A percentile compares a stretch with the other conserved stretches of the same genome.
These are phyloP conservation scores for Synaphobranchus kaupii DNA, from an alignment of 2,797 vertebrate species.

Conservation along the genomic window DNA sequence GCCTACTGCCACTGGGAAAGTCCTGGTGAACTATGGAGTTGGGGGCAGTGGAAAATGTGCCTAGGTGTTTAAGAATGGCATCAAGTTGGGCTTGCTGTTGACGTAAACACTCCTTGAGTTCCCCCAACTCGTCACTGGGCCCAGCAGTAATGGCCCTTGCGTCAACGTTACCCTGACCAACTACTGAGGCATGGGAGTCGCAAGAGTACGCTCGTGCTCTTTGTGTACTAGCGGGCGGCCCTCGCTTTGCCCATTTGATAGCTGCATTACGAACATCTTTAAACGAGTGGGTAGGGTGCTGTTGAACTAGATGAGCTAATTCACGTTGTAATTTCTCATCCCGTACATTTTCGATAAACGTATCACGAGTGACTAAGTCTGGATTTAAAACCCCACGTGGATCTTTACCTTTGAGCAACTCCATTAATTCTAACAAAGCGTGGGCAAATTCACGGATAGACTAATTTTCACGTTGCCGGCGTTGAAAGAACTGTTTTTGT, in stretches of 20 bases:
- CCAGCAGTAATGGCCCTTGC: neutral
- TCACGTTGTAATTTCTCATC: neutral
- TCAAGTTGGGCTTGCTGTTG: constrained; percentile 18
- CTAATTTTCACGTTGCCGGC: no score
- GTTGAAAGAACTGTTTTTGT: neutral
- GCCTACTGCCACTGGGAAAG: neutral
- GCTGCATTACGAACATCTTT: neutral
- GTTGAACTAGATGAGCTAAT: neutral
- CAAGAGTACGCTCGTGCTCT: neutral
- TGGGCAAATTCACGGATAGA: no score
- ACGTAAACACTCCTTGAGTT: neutral
- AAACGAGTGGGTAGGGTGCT: neutral
- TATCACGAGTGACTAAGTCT: neutral
- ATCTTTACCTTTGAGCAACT: no score
- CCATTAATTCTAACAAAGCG: no score
- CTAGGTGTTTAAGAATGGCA: constrained; percentile 24
- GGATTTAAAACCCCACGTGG: neutral
- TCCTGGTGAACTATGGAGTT: neutral
- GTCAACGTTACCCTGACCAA: neutral
- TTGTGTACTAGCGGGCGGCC: neutral
- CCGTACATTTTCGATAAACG: neutral
- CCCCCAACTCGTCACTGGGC: no score
- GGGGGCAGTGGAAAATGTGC: neutral
- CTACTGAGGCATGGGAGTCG: neutral
- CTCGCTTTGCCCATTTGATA: neutral